Conservation (phyloP, 2,113 vertebrate species). For the Mellivora capensis region DNA sequence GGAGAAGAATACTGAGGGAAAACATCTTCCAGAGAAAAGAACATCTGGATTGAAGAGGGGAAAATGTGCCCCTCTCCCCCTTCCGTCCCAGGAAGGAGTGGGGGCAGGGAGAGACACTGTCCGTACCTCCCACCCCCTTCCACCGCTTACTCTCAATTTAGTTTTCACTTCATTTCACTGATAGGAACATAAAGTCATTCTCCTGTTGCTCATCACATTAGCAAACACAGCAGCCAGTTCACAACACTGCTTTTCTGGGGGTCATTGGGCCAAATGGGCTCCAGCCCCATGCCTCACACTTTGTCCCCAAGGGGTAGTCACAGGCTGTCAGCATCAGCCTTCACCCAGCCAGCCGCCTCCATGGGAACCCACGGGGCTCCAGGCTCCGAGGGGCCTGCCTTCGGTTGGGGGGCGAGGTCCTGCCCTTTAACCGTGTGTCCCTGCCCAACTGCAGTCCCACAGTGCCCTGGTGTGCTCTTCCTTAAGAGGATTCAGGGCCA, state of each 20-base stretch:
- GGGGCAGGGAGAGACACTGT: neutral
- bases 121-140: neutral
- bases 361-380: accelerated
- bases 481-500: neutral
- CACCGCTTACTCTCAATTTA: neutral
- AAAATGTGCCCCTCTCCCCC: no score
- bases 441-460: accelerated
- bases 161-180: neutral
- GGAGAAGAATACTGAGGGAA: neutral
- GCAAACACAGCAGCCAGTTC: neutral
- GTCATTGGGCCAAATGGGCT: neutral
- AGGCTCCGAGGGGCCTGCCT: neutral
- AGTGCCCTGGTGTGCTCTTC: neutral
- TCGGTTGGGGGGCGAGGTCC: neutral
- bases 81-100: neutral
- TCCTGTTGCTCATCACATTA: conserved; percentile 8
- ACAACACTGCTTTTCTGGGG: neutral
- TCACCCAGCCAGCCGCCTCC: neutral
- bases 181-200: neutral
- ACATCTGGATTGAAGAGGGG: accelerated
- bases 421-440: neutral
- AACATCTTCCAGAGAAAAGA: neutral
- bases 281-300: neutral
- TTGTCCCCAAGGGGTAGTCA: neutral
- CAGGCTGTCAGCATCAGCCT: neutral